Evolutionary conservation across 2,113 vertebrate genomes (phyloP).

Genomic region (Galeopterus variegatus): DNA sequence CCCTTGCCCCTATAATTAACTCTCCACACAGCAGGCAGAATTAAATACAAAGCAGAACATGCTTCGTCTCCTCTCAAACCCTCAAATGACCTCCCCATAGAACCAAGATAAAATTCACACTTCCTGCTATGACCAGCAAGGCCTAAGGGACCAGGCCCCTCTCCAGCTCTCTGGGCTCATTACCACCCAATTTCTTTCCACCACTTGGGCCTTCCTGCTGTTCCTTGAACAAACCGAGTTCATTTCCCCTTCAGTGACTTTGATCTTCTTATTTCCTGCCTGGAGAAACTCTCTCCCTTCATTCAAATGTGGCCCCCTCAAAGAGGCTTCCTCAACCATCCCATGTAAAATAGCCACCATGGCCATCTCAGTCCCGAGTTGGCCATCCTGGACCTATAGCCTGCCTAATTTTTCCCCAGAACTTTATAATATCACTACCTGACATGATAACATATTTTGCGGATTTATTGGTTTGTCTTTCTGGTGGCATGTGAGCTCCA

Average conservation of each 20-base stretch:
- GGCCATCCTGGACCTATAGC: neutral
- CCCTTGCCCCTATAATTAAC: neutral
- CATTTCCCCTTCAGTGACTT: neutral
- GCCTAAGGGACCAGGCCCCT: neutral
- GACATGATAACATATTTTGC: neutral
- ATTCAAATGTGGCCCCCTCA: neutral
- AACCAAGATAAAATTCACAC: neutral
- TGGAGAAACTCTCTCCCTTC: neutral
- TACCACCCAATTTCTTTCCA: neutral
- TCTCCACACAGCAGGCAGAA: neutral
- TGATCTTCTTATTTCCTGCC: neutral
- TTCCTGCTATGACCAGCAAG: accelerated
- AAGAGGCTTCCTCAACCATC: neutral
- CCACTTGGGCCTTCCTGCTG: neutral
- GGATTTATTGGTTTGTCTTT: neutral
- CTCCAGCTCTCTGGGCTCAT: neutral
- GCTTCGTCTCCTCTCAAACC: neutral
- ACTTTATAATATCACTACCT: neutral
- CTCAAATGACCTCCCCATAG: neutral
- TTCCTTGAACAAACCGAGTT: neutral
- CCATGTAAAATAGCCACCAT: neutral
- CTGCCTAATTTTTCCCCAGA: neutral
- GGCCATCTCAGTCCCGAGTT: neutral
- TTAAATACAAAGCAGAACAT: neutral
- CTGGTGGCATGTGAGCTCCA: neutral